Conservation (phyloP, 2,888 invertebrate species). For the Entomobrya multifasciata region DNA sequence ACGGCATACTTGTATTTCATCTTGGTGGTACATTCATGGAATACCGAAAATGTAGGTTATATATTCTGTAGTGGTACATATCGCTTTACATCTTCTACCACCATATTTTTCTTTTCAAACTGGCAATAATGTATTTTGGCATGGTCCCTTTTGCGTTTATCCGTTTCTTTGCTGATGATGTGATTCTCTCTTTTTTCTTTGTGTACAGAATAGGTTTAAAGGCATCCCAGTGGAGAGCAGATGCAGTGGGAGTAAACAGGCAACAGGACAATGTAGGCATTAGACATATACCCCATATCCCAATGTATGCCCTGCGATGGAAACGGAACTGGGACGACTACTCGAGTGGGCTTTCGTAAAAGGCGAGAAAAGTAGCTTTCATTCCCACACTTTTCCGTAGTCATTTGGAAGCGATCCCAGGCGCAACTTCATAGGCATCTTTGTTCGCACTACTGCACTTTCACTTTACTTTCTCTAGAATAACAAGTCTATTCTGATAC, state of each 20-base stretch:
- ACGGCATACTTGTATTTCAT: too few relatives aligned
- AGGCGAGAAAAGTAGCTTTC: conserved; percentile 40
- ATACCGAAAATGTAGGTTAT: too few relatives aligned
- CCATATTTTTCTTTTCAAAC: too few relatives aligned
- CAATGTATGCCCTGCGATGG: background rate
- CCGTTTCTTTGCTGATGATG: conserved; percentile 2
- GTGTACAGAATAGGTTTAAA: background rate
- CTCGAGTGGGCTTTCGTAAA: too few relatives aligned
- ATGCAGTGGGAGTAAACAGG: conserved; percentile 30
- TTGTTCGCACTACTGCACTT: conserved; percentile 7
- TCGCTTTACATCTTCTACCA: too few relatives aligned
- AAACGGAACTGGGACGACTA: too few relatives aligned
- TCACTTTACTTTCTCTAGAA: background rate
- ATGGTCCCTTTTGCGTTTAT: background rate
- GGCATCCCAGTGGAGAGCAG: conserved; percentile 12
- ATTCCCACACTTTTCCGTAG: conserved; percentile 36
- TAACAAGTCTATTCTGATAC: background rate
- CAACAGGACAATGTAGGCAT: conserved; percentile 55
- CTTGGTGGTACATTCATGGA: too few relatives aligned
- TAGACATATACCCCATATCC: too few relatives aligned
- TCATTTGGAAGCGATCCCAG: conserved; percentile 51
- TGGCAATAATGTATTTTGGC: background rate
- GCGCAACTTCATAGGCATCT: conserved; percentile 21
- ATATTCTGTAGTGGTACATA: too few relatives aligned
- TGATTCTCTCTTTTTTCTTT: too few relatives aligned